Percentiles rank a stretch among this genome's conserved stretches.
These are phyloP conservation scores for Sebastes cheni DNA, from an alignment of 2,797 vertebrate species.

Conservation along the genomic window DNA sequence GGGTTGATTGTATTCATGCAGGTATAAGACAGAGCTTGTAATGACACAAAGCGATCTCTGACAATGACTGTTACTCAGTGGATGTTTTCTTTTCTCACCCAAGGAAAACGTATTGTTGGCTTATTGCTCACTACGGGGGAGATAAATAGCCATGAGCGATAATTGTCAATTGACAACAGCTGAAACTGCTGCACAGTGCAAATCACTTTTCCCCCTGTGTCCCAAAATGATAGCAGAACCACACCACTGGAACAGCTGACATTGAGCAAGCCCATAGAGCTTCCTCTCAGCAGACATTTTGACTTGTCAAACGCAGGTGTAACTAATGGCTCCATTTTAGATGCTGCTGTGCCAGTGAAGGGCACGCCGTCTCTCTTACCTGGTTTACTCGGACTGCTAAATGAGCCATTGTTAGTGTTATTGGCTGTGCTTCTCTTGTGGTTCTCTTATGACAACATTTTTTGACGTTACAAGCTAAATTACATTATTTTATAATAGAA, in stretches of 20 bases:
- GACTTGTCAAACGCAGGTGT: conserved; percentile 11
- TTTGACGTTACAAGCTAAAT: background rate
- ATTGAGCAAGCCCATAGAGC: background rate
- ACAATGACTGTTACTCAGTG: background rate
- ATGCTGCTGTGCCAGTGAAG: background rate
- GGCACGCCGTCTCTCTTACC: background rate
- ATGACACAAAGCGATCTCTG: background rate
- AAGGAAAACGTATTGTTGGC: background rate
- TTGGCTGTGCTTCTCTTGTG: background rate
- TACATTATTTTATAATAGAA: background rate
- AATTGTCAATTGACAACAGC: conserved; percentile 19
- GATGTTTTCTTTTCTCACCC: conserved; percentile 1
- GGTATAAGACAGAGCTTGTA: background rate
- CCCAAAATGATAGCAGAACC: background rate
- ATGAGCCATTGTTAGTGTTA: background rate
- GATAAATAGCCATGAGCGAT: conserved; percentile 15
- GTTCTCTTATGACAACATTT: background rate
- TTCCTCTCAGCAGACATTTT: background rate
- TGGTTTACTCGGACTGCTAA: background rate
- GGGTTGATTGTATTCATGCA: background rate
- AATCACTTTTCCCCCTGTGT: background rate
- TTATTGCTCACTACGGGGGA: background rate
- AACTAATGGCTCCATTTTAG: conserved; percentile 10
- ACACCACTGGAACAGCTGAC: background rate
- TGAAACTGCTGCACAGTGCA: background rate